Base-by-base conservation (phyloP, 2,888 invertebrate species). In the Eupithecia subumbrata region DNA sequence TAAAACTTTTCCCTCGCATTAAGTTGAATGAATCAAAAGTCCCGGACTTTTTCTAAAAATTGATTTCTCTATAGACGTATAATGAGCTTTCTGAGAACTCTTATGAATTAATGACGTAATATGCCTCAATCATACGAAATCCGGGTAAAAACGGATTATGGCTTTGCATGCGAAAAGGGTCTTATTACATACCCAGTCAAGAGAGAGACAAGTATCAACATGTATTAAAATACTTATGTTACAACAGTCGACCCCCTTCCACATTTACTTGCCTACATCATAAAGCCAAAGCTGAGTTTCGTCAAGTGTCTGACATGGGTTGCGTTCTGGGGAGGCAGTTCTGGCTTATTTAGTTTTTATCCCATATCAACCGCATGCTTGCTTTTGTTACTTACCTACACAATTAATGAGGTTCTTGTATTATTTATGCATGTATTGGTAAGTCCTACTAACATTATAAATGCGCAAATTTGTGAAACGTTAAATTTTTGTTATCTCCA, bases 101-200 rank as follows among this genome's bases (percentile, higher is more conserved):
- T 64, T 64, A 64, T 7, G 64, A 64, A 16, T 34, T 64, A 64
- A 64, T 64, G 34, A 64, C 64, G 34, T 34, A 64, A 64, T 34
- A 18, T 64, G 34, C 30, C 64, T 34, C n/a, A 64, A 34, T 64
- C 34, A 64, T 64, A 18, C 18, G 30, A 64, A 64, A 64, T 34
- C 30, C 34, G 64, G 64, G 64, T 64, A 64, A 64, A 64, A 64
- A 64, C 34, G 64, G 64, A 64, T 64, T 64, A 64, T 4, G 64
- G 34, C 18, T 64, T 34, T 8, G n/a, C 34, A 34, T 16, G 64
- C 64, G 9, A 16, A 64, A 18, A 34, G 34, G 64, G n/a, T 34
- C 34, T 64, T 34, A 64, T 2, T 64, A 64, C 64, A 18, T 64
- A 64, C 18, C 34, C 64, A 34, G 64, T 34, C 64, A 64, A 64